Evolutionary conservation across 2,797 vertebrate species (phyloP), one percentile per base, ranked within the genome.

Genomic region (Ambastaia sidthimunki): DNA sequence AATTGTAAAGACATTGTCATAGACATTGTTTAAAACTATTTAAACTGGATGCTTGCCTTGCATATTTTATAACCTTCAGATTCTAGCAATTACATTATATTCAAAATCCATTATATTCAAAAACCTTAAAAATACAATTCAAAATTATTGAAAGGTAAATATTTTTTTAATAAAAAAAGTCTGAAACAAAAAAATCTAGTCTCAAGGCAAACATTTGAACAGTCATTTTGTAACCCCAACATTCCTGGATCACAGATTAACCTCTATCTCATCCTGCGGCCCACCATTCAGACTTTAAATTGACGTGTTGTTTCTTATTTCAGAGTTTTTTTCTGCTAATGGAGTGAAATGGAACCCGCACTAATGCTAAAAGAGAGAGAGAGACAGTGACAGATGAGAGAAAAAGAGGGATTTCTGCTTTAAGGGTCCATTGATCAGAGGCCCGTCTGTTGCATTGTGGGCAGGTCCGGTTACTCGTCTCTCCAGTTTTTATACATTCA

Each of bases 391-490:
- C 37, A 74, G 72, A 65, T 16, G 65, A 65, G 48, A 67, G 78
- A 48, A 41, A 44, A 44, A 66, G 48, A 72, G 44, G 28, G 50
- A 59, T 77, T 73, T 73, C 47, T 75, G 60, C 63, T 74, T 82
- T 57, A 76, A 78, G 47, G 55, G 71, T 68, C 21, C 54, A 44
- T 57, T 72, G 81, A 73, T 78, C 69, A 73, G 71, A 57, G 55
- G 59, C 37, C 19, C 47, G 54, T 37, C 71, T 74, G 76, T 82
- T 78, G 10, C 74, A 75, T 31, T 71, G 16, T 11, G 19, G 44
- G n/a, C 65, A 55, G 77, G 78, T 83, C 78, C 31, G 78, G 72
- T 83, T 83, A 82, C 85, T 48, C 9, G 72, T 71, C 72, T 78
- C 65, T 63, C 44, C 77, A 19, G 79, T 59, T 41, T 18, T 55